Evolutionary conservation across 2,888 invertebrate genomes (phyloP), one percentile per base, ranked within the genome.

Genomic region (Pasiphila rectangulata): DNA sequence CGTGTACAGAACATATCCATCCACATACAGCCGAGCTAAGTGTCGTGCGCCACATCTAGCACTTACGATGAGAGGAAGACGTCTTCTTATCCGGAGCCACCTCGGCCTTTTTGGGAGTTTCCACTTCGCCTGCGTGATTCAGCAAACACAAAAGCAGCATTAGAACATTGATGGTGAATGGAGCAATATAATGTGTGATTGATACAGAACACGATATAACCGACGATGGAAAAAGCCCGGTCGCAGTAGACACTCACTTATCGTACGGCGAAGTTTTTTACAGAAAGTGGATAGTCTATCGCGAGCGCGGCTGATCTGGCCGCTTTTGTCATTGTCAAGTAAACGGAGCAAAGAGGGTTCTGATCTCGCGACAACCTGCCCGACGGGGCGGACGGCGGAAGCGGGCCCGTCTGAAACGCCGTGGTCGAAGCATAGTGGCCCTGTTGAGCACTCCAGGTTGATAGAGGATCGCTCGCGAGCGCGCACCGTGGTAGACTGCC

Each of bases 81-180:
- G 82, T 67, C 78, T 86, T 88, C 84, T 87, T 87, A 67, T 88
- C 88, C 68, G 85, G 70, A 76, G 83, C 78, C 79, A 79, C 79
- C 77, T 87, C 88, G 75, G 70, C 67, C 80, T 83, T 86, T 88
- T 88, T 85, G 81, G 85, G 79, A 69, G 87, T 79, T 69, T 90
- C 81, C 89, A 87, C 84, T 83, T 90, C 80, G 83, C 89, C 86
- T 88, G 87, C 71, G 67, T 64, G 73, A 75, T 72, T 77, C 79
- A 68, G 78, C 77, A 82, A 83, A 87, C 80, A 87, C 85, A 88
- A 87, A 87, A 87, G 83, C 83, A 83, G 71, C 77, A 86, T 88
- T 87, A 87, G 82, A 85, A 86, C 79, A 86, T 81, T 79, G 63
- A 79, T 69, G 65, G 59, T 63, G 67, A 54, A 54, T 46, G 61